phyloP scores from a whole-genome alignment of 1,140 invertebrate species.

The Colletes latitarsis region DNA sequence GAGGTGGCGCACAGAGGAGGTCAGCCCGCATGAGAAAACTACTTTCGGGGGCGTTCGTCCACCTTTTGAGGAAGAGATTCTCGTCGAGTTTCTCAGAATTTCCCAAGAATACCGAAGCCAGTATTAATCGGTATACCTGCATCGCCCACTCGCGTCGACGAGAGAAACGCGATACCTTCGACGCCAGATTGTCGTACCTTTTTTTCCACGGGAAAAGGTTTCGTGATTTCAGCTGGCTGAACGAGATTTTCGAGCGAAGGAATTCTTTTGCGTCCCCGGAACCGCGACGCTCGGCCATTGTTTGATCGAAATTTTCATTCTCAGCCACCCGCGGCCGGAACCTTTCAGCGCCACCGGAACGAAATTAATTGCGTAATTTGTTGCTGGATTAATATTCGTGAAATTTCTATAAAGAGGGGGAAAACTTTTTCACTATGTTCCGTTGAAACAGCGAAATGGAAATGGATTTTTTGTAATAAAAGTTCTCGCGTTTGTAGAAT shows the following conservation, averaged over 20 bases:
- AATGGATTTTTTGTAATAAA: too few relatives aligned
- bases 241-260: neutral
- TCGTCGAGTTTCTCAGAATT: conserved; percentile 27
- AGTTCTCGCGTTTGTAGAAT: too few relatives aligned
- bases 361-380: too few relatives aligned
- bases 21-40: conserved; percentile 67
- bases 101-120: conserved; percentile 4
- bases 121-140: conserved; percentile 56
- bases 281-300: neutral
- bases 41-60: neutral
- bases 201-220: conserved; percentile 26
- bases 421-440: too few relatives aligned
- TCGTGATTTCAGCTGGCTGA: conserved; percentile 32
- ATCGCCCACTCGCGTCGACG: conserved; percentile 37
- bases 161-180: conserved; percentile 44
- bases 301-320: neutral
- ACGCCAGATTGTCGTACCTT: conserved; percentile 42
- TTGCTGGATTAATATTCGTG: too few relatives aligned
- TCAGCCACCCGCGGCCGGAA: neutral
- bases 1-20: conserved; percentile 22
- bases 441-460: too few relatives aligned
- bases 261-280: neutral
- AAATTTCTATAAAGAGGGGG: too few relatives aligned
- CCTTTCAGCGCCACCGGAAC: too few relatives aligned
- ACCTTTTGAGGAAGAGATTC: conserved; percentile 8